A percentile compares a stretch with the other conserved stretches of the same genome.
These are phyloP conservation scores for Eupleurogrammus muticus DNA, from an alignment of 2,797 vertebrate species.

Conservation along the genomic window DNA sequence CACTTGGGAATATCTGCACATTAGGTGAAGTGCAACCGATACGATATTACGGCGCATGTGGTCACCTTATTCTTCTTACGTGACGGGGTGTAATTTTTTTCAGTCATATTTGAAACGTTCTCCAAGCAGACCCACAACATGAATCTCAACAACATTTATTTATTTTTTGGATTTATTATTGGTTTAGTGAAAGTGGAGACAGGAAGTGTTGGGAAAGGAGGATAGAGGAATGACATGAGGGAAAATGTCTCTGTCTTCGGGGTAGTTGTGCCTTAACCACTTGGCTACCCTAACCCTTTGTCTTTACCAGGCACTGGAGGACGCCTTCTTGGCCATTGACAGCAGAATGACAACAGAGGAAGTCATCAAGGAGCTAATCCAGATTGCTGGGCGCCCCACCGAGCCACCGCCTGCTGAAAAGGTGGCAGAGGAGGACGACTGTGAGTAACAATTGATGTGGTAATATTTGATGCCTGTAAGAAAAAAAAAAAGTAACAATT, in stretches of 20 bases:
- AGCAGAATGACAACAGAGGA: conserved; percentile 93
- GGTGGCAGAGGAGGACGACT: conserved; percentile 97
- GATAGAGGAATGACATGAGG: no score
- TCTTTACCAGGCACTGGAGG: conserved; percentile 91
- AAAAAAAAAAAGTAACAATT: background rate
- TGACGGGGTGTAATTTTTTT: background rate
- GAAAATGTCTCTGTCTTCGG: no score
- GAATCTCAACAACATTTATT: background rate
- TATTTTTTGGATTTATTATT: background rate
- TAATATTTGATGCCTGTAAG: background rate
- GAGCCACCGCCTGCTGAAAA: conserved; percentile 91
- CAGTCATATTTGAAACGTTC: background rate
- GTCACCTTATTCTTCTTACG: background rate
- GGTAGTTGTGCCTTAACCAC: no score
- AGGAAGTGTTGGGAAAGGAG: no score
- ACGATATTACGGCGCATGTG: background rate
- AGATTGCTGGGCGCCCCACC: conserved; percentile 93
- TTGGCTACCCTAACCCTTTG: no score
- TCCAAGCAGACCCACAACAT: background rate
- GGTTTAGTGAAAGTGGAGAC: no score
- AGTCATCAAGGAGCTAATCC: conserved; percentile 94
- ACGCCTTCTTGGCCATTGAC: conserved; percentile 96
- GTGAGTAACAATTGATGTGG: conserved; percentile 75
- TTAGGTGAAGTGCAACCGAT: background rate
- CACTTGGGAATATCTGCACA: background rate